These are phyloP conservation scores for Zaprionus kolodkinae DNA, from an alignment of 1,140 invertebrate species.

Conservation along the genomic window DNA sequence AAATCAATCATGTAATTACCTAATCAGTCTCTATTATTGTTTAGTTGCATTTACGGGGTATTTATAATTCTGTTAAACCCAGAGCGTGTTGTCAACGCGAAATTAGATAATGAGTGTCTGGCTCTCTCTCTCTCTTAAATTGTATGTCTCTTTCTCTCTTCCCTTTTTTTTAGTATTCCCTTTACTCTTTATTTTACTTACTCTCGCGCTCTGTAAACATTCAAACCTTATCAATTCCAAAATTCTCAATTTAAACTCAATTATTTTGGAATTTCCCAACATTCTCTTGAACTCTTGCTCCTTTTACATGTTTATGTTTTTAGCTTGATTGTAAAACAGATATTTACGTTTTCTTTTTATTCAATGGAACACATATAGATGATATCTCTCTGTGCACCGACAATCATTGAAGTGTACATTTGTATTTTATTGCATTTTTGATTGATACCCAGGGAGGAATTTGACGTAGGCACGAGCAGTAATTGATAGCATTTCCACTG, in stretches of 20 bases:
- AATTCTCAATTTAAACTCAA: neutral
- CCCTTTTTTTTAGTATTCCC: neutral
- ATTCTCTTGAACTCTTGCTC: neutral
- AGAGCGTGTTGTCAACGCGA: neutral
- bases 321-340: conserved; percentile 3
- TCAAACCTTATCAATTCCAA: neutral
- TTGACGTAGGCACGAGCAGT: conserved; percentile 48
- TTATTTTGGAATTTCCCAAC: neutral
- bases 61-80: neutral
- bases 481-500: conserved; percentile 34
- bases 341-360: conserved; percentile 1
- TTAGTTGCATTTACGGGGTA: neutral
- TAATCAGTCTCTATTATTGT: conserved; percentile 5
- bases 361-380: conserved; percentile 3
- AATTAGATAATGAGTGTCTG: conserved; percentile 1
- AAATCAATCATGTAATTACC: conserved; percentile 13
- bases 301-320: neutral
- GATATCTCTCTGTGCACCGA: conserved; percentile 10
- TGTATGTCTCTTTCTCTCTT: neutral
- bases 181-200: neutral
- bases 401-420: neutral
- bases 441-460: conserved; percentile 52
- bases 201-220: neutral
- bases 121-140: neutral
- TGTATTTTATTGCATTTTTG: conserved; percentile 28